A percentile compares a stretch with the other conserved stretches of the same genome.
These are phyloP conservation scores for Diogma glabrata DNA, from an alignment of 2,888 invertebrate genomes.

Conservation along the genomic window DNA sequence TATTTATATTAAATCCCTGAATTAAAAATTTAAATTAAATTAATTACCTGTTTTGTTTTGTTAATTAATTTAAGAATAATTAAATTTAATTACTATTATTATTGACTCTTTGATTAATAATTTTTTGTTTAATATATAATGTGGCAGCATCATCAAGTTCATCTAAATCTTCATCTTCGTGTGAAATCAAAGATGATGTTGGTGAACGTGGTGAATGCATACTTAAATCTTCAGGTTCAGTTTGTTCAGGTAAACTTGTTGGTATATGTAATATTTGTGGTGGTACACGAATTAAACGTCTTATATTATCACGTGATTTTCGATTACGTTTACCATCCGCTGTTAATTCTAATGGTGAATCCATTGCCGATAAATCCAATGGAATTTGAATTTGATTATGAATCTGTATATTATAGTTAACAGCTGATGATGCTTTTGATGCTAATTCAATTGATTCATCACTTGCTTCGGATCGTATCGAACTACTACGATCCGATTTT, in stretches of 20 bases:
- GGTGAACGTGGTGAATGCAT: constrained; percentile 42
- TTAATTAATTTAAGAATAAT: background rate
- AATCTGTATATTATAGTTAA: constrained; percentile 27
- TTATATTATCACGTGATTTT: constrained; percentile 41
- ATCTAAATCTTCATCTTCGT: constrained; percentile 42
- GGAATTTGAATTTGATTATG: constrained; percentile 31
- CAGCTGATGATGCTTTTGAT: constrained; percentile 20
- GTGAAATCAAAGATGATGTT: constrained; percentile 31
- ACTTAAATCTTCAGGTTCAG: constrained; percentile 83
- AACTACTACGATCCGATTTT: constrained; percentile 31
- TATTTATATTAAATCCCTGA: constrained; percentile 8
- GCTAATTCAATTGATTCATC: constrained; percentile 25
- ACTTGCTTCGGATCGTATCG: constrained; percentile 27
- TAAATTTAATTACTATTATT: background rate
- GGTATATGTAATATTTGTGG: constrained; percentile 30
- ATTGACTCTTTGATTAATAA: background rate
- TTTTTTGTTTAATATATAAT: constrained; percentile 38
- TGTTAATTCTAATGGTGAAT: constrained; percentile 37
- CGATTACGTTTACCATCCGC: constrained; percentile 36
- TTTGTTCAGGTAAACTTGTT: constrained; percentile 60
- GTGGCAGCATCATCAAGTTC: constrained; percentile 43
- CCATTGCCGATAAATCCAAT: constrained; percentile 34
- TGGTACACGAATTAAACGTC: constrained; percentile 40
- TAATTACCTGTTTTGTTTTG: background rate
- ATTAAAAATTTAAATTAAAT: too few species aligned